Conservation (phyloP, 2,113 vertebrate species). For the Anolis carolinensis region DNA sequence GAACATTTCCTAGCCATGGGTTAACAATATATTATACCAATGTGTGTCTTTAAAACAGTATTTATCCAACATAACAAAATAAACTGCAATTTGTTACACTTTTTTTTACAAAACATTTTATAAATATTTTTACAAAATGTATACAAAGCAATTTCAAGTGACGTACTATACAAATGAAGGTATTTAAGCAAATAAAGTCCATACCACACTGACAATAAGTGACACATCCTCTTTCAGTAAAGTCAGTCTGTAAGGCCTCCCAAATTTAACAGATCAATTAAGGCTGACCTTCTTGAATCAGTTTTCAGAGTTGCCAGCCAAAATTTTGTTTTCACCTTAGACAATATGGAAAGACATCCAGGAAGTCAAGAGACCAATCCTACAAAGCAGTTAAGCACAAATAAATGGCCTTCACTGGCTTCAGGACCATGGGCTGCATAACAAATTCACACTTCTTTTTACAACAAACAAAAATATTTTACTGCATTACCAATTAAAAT, state of each 20-base stretch:
- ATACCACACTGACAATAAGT: conserved; percentile 82
- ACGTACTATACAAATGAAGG: conserved; percentile 89
- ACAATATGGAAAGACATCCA: conserved; percentile 79
- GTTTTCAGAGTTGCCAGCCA: conserved; percentile 80
- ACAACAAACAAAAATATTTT: conserved; percentile 69
- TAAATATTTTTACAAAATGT: conserved; percentile 93
- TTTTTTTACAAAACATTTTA: conserved; percentile 88
- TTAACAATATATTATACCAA: conserved; percentile 86
- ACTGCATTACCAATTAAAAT: conserved; percentile 71
- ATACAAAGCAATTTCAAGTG: conserved; percentile 92
- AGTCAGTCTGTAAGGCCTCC: conserved; percentile 84
- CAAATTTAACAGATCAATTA: conserved; percentile 81
- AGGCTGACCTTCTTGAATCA: conserved; percentile 76
- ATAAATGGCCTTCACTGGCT: conserved; percentile 71
- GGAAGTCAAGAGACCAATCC: conserved; percentile 74
- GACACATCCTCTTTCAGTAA: conserved; percentile 80
- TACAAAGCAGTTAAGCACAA: conserved; percentile 74
- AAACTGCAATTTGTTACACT: conserved; percentile 89
- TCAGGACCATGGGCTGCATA: conserved; percentile 71
- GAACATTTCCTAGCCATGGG: conserved; percentile 86
- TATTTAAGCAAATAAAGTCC: conserved; percentile 85
- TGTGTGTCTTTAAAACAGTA: conserved; percentile 85
- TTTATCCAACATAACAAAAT: conserved; percentile 92
- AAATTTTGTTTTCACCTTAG: conserved; percentile 80
- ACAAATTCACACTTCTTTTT: conserved; percentile 69